phyloP scores from a whole-genome alignment of 2,113 vertebrate species.

The Brachyhypopomus occidentalis region DNA sequence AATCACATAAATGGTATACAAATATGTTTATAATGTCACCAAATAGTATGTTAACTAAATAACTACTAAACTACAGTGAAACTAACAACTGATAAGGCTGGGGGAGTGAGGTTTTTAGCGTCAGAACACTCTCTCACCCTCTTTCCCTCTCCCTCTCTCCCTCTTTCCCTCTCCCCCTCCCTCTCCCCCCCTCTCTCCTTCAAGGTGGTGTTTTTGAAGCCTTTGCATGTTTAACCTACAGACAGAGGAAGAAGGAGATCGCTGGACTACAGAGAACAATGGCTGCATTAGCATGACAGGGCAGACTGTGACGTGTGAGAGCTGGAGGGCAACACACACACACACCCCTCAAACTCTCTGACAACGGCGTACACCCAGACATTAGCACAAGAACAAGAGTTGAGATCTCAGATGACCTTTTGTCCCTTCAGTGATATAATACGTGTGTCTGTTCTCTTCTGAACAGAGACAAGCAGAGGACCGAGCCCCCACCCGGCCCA shows the following conservation, averaged over 20 bases:
- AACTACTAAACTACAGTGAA: too few relatives aligned
- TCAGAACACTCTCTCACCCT: too few relatives aligned
- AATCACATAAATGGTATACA: too few relatives aligned
- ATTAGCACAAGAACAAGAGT: neutral
- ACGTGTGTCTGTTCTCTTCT: neutral
- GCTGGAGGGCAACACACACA: neutral
- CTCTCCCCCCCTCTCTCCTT: too few relatives aligned
- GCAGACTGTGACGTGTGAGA: slow-evolving; percentile 15
- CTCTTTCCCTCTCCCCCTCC: neutral
- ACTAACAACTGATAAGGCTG: too few relatives aligned
- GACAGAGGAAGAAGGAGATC: neutral
- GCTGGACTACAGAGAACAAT: slow-evolving; percentile 38
- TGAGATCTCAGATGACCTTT: slow-evolving; percentile 2
- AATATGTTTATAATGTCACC: too few relatives aligned
- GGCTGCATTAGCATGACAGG: slow-evolving; percentile 25
- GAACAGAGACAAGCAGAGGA: neutral
- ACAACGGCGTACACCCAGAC: slow-evolving; percentile 26
- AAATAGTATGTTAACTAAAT: too few relatives aligned
- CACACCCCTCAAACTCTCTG: slow-evolving; percentile 2
- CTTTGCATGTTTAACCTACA: neutral
- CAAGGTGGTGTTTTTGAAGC: neutral
- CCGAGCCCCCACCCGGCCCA: too few relatives aligned
- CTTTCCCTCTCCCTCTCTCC: neutral
- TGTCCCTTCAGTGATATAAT: slow-evolving; percentile 25
- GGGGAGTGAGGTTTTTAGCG: too few relatives aligned